These are phyloP conservation scores for Albula glossodonta DNA, from an alignment of 2,113 vertebrate species.

Conservation along the genomic window DNA sequence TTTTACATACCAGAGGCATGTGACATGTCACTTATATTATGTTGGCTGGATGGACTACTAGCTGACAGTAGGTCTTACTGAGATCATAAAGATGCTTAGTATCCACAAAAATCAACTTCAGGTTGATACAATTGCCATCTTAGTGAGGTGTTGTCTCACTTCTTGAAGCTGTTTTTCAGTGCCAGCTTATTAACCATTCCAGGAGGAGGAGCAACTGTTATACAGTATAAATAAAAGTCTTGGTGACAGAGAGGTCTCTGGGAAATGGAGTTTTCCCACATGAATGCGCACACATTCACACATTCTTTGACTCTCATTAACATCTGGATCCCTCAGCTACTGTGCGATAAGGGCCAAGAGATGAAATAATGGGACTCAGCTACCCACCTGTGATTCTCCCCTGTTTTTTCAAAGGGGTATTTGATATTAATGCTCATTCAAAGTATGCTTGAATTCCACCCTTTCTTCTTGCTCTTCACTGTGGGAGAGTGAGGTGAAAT, in stretches of 20 bases:
- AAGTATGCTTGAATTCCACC: too few species aligned
- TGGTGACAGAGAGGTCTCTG: not conserved
- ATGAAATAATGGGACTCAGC: slow-evolving; percentile 17
- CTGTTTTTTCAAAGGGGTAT: not conserved
- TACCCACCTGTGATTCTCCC: not conserved
- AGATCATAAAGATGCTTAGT: not conserved
- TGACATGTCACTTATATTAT: not conserved
- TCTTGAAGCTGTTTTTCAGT: not conserved
- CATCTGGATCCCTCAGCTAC: not conserved
- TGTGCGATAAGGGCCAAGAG: not conserved
- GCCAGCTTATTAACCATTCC: not conserved
- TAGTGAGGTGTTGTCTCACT: not conserved
- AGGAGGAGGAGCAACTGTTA: not conserved
- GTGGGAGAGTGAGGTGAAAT: not conserved
- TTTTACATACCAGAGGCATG: not conserved
- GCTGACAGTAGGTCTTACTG: too few species aligned
- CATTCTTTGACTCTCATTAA: slow-evolving; percentile 14
- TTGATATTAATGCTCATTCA: slow-evolving; percentile 8
- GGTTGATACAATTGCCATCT: not conserved
- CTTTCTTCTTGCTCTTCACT: not conserved
- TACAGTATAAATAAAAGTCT: not conserved
- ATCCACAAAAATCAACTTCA: not conserved
- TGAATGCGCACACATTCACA: not conserved
- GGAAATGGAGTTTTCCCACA: slow-evolving; percentile 2
- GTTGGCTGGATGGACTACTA: too few species aligned